Conservation (phyloP, 2,797 vertebrate genomes). For the Apogon hyalosoma region DNA sequence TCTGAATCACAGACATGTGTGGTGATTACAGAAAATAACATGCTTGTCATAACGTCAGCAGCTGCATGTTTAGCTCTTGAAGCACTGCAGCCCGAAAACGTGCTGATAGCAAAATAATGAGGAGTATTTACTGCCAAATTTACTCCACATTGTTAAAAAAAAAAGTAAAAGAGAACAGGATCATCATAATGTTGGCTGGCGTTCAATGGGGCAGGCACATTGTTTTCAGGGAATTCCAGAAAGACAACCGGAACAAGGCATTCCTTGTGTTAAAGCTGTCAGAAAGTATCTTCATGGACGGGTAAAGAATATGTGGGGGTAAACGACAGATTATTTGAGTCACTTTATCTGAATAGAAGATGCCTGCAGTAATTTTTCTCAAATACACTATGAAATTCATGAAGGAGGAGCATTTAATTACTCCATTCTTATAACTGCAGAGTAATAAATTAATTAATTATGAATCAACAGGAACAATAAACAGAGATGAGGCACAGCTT, state of each 20-base stretch:
- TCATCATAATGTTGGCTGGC: background rate
- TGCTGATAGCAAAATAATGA: conserved; percentile 14
- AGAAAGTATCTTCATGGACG: background rate
- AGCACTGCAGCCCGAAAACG: background rate
- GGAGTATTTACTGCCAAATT: background rate
- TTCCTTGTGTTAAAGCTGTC: background rate
- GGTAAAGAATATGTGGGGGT: background rate
- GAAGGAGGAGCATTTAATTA: background rate
- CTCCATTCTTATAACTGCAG: background rate
- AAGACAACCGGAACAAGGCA: background rate
- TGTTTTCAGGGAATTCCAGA: conserved; percentile 8
- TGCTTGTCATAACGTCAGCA: conserved; percentile 6
- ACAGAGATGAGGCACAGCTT: too few species aligned
- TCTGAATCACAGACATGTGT: conserved; percentile 1
- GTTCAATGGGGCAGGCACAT: background rate
- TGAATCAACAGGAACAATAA: too few species aligned
- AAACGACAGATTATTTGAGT: conserved; percentile 11
- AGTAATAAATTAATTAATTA: too few species aligned
- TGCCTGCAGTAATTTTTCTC: background rate
- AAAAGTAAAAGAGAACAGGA: background rate
- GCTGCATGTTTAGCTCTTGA: background rate
- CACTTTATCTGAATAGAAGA: background rate
- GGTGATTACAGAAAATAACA: background rate
- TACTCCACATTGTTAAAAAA: conserved; percentile 8
- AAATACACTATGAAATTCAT: background rate